These are phyloP conservation scores for Chlorospingus semifuscus DNA, from an alignment of 2,797 vertebrate species.

Conservation along the genomic window DNA sequence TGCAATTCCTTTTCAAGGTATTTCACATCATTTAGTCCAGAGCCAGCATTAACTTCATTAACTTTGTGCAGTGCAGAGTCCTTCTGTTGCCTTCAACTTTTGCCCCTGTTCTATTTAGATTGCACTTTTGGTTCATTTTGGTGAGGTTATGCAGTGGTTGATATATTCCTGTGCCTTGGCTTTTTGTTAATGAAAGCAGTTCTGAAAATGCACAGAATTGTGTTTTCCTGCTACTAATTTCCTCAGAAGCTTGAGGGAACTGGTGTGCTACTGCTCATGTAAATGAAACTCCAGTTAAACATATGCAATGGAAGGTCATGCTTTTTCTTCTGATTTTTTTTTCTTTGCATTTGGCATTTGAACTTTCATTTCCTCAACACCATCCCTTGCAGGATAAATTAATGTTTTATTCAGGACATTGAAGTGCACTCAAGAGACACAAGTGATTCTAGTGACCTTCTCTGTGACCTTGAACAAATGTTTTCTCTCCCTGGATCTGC, in stretches of 20 bases:
- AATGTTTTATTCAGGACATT: background rate
- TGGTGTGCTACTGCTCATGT: background rate
- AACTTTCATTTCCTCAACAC: background rate
- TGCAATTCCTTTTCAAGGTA: background rate
- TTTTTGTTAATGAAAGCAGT: background rate
- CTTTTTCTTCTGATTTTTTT: background rate
- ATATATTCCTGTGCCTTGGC: background rate
- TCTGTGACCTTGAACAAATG: constrained; percentile 1
- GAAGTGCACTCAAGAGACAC: background rate
- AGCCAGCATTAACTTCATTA: background rate
- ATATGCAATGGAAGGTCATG: background rate
- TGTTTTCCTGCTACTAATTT: background rate
- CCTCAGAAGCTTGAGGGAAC: background rate
- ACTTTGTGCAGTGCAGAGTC: background rate
- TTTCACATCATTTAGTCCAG: background rate
- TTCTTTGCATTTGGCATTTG: background rate
- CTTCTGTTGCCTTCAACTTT: background rate
- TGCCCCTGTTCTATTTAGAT: background rate
- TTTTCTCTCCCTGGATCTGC: background rate
- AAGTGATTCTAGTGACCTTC: background rate
- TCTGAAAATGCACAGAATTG: background rate
- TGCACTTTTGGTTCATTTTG: background rate
- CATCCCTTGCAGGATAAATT: background rate
- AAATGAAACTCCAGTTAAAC: background rate
- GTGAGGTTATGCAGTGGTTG: background rate